phyloP scores from a whole-genome alignment of 2,797 vertebrate species.

The Fratercula arctica region DNA sequence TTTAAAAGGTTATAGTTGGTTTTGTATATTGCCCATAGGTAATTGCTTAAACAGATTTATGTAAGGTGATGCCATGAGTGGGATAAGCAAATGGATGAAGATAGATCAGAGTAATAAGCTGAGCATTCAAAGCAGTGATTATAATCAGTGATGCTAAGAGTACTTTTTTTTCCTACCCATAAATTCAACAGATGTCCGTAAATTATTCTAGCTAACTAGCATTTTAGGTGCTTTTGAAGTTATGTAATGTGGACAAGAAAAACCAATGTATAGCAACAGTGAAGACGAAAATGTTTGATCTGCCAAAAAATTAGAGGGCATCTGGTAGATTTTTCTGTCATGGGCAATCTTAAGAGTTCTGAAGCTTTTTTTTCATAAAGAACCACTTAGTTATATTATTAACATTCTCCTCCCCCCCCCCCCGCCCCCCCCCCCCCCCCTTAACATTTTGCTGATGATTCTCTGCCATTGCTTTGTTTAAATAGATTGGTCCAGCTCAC shows the following conservation, averaged over 20 bases:
- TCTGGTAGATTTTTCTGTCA: neutral
- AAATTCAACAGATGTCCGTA: neutral
- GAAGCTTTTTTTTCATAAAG: neutral
- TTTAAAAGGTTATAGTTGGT: neutral
- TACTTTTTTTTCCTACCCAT: neutral
- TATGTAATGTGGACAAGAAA: neutral
- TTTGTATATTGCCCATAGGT: neutral
- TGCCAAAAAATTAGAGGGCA: neutral
- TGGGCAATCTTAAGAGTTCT: neutral
- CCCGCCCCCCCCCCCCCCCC: fast-evolving
- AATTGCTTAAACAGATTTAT: neutral
- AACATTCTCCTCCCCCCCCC: neutral
- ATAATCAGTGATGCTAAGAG: neutral
- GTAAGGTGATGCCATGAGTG: neutral
- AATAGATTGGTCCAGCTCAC: neutral
- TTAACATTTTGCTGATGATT: neutral
- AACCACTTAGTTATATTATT: neutral
- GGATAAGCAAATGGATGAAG: neutral
- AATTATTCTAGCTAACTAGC: neutral
- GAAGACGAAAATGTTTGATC: neutral
- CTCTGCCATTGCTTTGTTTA: neutral
- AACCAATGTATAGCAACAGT: neutral
- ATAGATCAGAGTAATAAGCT: neutral
- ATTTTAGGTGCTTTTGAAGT: neutral
- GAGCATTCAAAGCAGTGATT: neutral